Base-by-base conservation (phyloP, 1,140 invertebrate genomes). In the Drosophila repleta region DNA sequence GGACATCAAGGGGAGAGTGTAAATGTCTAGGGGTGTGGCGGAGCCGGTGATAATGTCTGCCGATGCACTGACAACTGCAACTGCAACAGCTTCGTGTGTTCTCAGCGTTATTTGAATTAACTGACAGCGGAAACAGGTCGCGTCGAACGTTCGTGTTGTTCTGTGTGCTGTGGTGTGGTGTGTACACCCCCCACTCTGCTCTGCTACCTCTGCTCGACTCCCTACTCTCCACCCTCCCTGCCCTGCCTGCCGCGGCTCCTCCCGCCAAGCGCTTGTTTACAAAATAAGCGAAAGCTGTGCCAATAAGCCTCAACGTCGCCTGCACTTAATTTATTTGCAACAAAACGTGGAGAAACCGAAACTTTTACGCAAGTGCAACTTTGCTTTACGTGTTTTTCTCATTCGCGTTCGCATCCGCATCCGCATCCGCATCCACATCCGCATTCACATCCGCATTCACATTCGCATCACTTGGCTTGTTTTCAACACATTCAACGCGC, bases 301-400 rank as follows among this genome's bases (percentile, higher is more conserved):
- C 81, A 84, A 84, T 84, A 84, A 84, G 76, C 81, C 81, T 80
- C 81, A 84, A 80, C 76, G 76, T 80, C 76, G 81, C 82, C 82
- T 87, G 82, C 82, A 79, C 82, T 85, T 82, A 87, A 87, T 85
- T 85, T 82, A 85, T 85, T 85, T 85, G 66, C 83, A 78, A 87
- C 82, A 85, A 85, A 87, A 72, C 75, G 74, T 56, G 61, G 46
- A 67, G 49, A 51, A 74, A 58, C 56, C 55, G 71, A 82, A 85
- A 85, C 74, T 87, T 82, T 87, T 78, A 72, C 74, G 74, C 82
- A 79, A 85, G 78, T 85, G 82, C 78, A 85, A 85, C 74, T 85
- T 74, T 79, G 58, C 76, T 76, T 78, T 81, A 78, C 81, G 74
- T 81, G 65, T 76, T 84, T 68, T 76, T 63, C 55, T 10, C 65